phyloP scores from a whole-genome alignment of 1,140 invertebrate genomes.

The Babylonia areolata region DNA sequence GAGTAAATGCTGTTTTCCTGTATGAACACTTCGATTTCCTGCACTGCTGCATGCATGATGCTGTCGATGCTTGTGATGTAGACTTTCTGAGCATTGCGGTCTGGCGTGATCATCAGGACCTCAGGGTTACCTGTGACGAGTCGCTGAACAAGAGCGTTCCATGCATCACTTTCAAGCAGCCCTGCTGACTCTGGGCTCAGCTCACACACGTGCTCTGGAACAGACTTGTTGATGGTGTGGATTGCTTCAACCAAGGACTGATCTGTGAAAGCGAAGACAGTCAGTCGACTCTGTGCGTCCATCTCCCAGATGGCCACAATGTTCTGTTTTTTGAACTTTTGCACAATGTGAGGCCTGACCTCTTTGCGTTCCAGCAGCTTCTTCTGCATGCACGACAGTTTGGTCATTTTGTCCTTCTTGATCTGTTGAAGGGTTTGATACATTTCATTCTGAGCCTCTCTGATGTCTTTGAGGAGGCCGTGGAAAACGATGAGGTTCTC shows the following conservation, averaged over 20 bases:
- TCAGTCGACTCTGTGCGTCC: neutral
- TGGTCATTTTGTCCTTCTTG: neutral
- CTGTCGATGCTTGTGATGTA: slow-evolving; percentile 32
- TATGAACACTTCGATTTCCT: slow-evolving; percentile 33
- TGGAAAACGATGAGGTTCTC: slow-evolving; percentile 44
- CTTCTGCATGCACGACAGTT: slow-evolving; percentile 27
- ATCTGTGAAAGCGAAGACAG: slow-evolving; percentile 28
- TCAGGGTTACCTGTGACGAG: neutral
- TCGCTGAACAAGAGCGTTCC: slow-evolving; percentile 6
- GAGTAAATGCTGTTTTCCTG: slow-evolving; percentile 41
- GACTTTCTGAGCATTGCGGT: neutral
- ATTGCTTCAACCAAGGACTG: slow-evolving; percentile 8
- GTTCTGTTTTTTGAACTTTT: slow-evolving; percentile 31
- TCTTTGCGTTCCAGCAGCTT: neutral
- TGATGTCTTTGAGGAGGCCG: slow-evolving; percentile 47
- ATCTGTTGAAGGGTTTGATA: slow-evolving; percentile 30
- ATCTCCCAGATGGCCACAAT: slow-evolving; percentile 37
- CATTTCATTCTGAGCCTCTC: slow-evolving; percentile 39
- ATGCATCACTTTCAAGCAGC: slow-evolving; percentile 8
- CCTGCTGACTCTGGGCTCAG: slow-evolving; percentile 28
- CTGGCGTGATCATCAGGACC: neutral
- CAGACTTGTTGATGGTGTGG: slow-evolving; percentile 33
- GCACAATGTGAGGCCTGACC: slow-evolving; percentile 21
- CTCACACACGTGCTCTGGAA: neutral
- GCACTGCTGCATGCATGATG: slow-evolving; percentile 20